Evolutionary conservation across 2,888 invertebrate species (phyloP).

Genomic region (Ceriagrion tenellum): DNA sequence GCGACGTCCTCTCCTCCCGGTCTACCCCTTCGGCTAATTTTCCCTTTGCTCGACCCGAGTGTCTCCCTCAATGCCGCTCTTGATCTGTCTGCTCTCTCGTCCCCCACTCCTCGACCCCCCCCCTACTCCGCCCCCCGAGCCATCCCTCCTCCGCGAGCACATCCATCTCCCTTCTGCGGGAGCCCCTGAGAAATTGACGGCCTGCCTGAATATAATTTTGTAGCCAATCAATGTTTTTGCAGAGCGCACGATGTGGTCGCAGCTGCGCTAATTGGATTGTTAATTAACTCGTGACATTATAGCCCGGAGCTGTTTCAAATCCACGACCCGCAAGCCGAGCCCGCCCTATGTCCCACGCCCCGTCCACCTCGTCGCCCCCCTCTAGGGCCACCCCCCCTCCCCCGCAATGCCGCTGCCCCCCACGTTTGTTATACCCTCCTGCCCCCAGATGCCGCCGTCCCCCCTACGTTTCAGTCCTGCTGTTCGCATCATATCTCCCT

Average conservation of each 20-base stretch:
- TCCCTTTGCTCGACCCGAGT: constrained; percentile 44
- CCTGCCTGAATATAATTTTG: constrained; percentile 66
- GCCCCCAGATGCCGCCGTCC: background rate
- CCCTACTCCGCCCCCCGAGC: background rate
- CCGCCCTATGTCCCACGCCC: constrained; percentile 8
- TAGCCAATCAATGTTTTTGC: constrained; percentile 67
- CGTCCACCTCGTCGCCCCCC: background rate
- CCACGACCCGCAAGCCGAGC: constrained; percentile 34
- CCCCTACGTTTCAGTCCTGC: background rate
- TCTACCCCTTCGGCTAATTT: constrained; percentile 50
- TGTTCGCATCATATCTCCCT: background rate
- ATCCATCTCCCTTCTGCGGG: background rate
- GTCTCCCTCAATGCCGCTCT: constrained; percentile 65
- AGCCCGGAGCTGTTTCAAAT: constrained; percentile 66
- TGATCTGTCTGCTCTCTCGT: constrained; percentile 41
- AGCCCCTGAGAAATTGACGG: constrained; percentile 67
- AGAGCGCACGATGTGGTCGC: constrained; percentile 64
- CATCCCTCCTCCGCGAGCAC: background rate
- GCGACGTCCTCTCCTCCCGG: background rate
- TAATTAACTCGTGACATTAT: constrained; percentile 67
- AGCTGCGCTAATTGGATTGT: constrained; percentile 67
- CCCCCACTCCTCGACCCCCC: background rate
- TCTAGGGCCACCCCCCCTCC: too few relatives aligned
- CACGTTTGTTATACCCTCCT: background rate
- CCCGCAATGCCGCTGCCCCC: background rate